Conservation (phyloP, 2,797 vertebrate species). For the Vultur gryphus region DNA sequence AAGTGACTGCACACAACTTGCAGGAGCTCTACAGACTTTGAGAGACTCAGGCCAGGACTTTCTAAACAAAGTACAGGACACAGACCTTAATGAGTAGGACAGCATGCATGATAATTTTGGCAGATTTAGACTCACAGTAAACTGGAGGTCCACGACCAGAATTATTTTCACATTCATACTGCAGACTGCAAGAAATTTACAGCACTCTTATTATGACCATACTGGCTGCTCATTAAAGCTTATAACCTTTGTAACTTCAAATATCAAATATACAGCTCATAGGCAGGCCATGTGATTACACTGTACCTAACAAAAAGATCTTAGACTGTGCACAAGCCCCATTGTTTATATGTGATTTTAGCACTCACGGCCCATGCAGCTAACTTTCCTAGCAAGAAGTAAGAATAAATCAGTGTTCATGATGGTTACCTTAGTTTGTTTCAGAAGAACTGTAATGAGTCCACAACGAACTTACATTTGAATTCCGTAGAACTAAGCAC, state of each 20-base stretch:
- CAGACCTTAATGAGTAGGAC: not conserved
- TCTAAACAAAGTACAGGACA: not conserved
- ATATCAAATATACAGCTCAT: not conserved
- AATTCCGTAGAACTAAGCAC: not conserved
- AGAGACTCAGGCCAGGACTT: not conserved
- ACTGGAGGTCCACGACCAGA: not conserved
- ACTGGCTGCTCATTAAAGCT: not conserved
- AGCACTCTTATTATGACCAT: not conserved
- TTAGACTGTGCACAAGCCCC: not conserved
- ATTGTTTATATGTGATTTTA: not conserved
- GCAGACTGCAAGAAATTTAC: not conserved
- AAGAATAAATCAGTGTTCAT: not conserved
- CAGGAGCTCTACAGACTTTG: not conserved
- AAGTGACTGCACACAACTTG: not conserved
- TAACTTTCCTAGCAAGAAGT: not conserved
- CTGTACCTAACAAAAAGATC: not conserved
- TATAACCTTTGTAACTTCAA: not conserved
- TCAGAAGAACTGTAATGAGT: not conserved
- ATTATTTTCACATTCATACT: not conserved
- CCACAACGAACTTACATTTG: not conserved
- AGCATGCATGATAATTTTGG: not conserved
- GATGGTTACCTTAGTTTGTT: not conserved
- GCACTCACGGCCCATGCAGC: rapidly evolving
- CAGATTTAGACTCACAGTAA: not conserved
- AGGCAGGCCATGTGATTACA: not conserved